phyloP scores from a whole-genome alignment of 2,113 vertebrate genomes.

The Cavia porcellus region DNA sequence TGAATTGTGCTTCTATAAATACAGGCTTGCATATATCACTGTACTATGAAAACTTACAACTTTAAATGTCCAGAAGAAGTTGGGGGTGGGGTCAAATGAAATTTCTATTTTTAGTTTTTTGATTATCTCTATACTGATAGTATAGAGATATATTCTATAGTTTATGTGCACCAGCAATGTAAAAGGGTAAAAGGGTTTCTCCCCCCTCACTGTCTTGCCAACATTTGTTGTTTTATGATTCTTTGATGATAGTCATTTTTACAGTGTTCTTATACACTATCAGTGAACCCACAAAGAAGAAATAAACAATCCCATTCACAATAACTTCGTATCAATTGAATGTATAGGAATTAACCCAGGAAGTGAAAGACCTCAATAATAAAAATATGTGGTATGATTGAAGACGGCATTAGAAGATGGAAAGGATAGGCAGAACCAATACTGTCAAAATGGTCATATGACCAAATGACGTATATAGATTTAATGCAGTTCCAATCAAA shows the following conservation, averaged over 20 bases:
- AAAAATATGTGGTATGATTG: background rate
- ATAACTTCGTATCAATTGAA: background rate
- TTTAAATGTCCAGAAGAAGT: background rate
- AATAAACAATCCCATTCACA: background rate
- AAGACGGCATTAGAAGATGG: background rate
- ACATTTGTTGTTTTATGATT: background rate
- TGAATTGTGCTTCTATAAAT: background rate
- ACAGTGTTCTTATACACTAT: background rate
- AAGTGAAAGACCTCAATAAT: background rate
- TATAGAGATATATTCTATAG: background rate
- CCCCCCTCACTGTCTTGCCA: background rate
- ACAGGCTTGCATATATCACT: background rate
- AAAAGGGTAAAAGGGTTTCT: background rate
- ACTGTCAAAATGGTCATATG: background rate
- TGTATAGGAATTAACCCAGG: background rate
- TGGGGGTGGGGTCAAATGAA: background rate
- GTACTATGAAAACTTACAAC: background rate
- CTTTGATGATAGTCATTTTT: background rate
- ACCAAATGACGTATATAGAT: background rate
- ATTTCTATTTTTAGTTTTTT: background rate
- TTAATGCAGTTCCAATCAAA: background rate
- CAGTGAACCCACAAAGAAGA: background rate
- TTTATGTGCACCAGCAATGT: background rate
- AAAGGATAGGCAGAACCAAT: background rate
- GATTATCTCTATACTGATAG: background rate